A percentile compares a stretch with the other conserved stretches of the same genome.
Evolutionary conservation across 2,888 invertebrate genomes (phyloP).

Genomic region (Eupithecia pulchellata): DNA sequence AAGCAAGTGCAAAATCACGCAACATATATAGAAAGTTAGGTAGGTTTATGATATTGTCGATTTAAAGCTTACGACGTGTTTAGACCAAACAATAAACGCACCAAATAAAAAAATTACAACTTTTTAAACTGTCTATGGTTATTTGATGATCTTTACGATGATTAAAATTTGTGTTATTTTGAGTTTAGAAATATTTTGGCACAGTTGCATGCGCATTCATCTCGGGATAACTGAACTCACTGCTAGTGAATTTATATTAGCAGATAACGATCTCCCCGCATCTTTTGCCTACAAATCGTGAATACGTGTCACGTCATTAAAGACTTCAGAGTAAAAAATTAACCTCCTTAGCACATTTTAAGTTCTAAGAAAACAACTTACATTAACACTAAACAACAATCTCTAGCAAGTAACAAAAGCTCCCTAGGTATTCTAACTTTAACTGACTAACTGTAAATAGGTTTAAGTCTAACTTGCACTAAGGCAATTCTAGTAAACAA

Average conservation of each 20-base stretch:
- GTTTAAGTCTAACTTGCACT: slow-evolving; percentile 34
- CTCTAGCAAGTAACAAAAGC: slow-evolving; percentile 33
- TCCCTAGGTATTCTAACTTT: slow-evolving; percentile 43
- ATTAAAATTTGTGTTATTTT: no score
- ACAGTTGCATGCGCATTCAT: not conserved
- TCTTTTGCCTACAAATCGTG: not conserved
- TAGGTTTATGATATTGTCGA: no score
- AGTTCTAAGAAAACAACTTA: not conserved
- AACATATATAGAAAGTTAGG: no score
- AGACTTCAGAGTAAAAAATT: not conserved
- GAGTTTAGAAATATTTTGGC: not conserved
- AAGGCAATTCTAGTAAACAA: slow-evolving; percentile 35
- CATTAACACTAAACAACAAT: slow-evolving; percentile 21
- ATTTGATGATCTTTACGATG: not conserved
- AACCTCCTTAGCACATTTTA: not conserved
- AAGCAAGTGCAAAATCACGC: no score
- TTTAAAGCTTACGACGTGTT: not conserved
- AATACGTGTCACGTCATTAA: not conserved
- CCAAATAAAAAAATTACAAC: no score
- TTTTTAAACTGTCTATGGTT: not conserved
- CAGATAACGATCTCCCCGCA: not conserved
- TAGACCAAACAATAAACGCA: no score
- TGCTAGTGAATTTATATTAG: not conserved
- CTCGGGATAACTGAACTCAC: not conserved
- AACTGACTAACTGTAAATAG: slow-evolving; percentile 40